phyloP scores from a whole-genome alignment of 2,888 invertebrate genomes.

The Sabatieria punctata region DNA sequence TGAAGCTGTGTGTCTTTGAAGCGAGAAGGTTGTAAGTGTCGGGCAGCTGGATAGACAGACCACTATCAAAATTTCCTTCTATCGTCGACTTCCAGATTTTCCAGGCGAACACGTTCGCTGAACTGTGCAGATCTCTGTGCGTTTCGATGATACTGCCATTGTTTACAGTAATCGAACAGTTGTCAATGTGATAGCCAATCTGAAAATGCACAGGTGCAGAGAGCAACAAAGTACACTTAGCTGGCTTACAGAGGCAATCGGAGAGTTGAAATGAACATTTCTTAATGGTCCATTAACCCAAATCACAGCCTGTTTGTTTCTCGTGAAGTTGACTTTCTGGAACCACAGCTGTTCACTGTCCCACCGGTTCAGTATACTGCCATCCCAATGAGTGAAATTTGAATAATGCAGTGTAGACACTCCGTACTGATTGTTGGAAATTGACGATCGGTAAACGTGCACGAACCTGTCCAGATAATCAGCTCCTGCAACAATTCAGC shows the following conservation, averaged over 20 bases:
- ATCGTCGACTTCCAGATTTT: slow-evolving; percentile 41
- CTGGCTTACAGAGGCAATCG: slow-evolving; percentile 69
- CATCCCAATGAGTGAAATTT: slow-evolving; percentile 23
- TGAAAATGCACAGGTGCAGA: too few species aligned
- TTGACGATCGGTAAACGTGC: slow-evolving; percentile 22
- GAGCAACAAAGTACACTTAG: too few species aligned
- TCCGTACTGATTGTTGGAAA: slow-evolving; percentile 50
- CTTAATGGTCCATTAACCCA: slow-evolving; percentile 30
- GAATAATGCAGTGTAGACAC: slow-evolving; percentile 61
- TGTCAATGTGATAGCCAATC: slow-evolving; percentile 71
- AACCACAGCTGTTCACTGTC: slow-evolving; percentile 5
- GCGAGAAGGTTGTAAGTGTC: slow-evolving; percentile 26
- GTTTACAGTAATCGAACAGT: slow-evolving; percentile 66
- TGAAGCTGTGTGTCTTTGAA: slow-evolving; percentile 14
- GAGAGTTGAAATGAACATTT: slow-evolving; percentile 33
- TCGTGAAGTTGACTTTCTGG: slow-evolving; percentile 20
- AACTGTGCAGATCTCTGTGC: slow-evolving; percentile 64
- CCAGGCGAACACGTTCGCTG: slow-evolving; percentile 94
- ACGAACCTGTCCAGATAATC: slow-evolving; percentile 12
- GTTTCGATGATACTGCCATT: slow-evolving; percentile 52
- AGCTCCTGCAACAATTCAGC: slow-evolving; percentile 3
- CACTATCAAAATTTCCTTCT: slow-evolving; percentile 64
- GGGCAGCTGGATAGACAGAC: slow-evolving; percentile 71
- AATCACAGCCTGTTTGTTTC: slow-evolving; percentile 20
- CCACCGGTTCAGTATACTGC: slow-evolving; percentile 24